These are phyloP conservation scores for Cataglyphis cursor DNA, from an alignment of 2,888 invertebrate species.

Conservation along the genomic window DNA sequence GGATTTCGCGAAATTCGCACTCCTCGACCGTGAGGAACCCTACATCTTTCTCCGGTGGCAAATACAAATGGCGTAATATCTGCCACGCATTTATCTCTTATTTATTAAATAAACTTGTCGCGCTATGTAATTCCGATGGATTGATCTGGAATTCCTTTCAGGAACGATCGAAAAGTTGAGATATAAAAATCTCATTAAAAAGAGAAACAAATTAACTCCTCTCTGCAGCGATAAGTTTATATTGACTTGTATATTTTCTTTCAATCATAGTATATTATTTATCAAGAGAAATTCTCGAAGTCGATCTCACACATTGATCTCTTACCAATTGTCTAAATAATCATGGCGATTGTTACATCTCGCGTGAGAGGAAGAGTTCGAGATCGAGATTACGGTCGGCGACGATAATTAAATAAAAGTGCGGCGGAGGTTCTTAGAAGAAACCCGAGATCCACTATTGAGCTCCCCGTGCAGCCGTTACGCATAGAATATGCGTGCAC, in stretches of 20 bases:
- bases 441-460: constrained; percentile 71
- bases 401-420: constrained; percentile 53
- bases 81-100: constrained; percentile 7
- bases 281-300: background rate
- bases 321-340: constrained; percentile 13
- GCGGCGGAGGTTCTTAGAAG: constrained; percentile 73
- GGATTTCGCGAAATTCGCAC: constrained; percentile 81
- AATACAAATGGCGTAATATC: constrained; percentile 28
- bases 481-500: constrained; percentile 60
- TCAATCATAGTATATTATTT: background rate
- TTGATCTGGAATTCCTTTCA: background rate
- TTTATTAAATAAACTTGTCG: constrained; percentile 21
- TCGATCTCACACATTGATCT: background rate
- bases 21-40: constrained; percentile 58
- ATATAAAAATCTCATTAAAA: background rate
- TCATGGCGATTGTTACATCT: background rate
- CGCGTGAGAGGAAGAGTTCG: constrained; percentile 18
- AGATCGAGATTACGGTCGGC: constrained; percentile 55
- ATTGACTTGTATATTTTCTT: background rate
- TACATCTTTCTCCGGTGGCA: constrained; percentile 44
- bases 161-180: background rate
- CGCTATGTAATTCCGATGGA: background rate
- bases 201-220: too few relatives aligned
- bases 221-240: too few relatives aligned
- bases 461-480: constrained; percentile 59